Conservation (phyloP, 2,888 invertebrate species). For the Macropis europaea region DNA sequence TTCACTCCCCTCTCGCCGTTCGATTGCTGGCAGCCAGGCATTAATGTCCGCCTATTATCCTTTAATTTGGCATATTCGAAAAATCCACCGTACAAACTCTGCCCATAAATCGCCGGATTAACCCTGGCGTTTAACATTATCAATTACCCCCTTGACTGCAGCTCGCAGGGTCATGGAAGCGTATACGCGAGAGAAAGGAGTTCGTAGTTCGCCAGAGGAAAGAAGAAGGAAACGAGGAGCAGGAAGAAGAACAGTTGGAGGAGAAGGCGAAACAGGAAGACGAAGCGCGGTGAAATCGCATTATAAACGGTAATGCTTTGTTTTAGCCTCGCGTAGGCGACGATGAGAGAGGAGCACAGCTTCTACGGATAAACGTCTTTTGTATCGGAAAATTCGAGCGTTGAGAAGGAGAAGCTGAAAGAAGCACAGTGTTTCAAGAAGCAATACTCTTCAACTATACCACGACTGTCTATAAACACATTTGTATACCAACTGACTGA, state of each 20-base stretch:
- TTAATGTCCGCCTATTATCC: constrained; percentile 70
- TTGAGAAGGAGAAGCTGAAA: too few species aligned
- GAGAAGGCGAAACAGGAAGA: constrained; percentile 31
- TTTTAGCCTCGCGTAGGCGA: constrained; percentile 42
- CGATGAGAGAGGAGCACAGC: constrained; percentile 29
- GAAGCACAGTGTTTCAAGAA: too few species aligned
- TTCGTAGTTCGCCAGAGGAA: constrained; percentile 35
- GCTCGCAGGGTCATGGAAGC: constrained; percentile 30
- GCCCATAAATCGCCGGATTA: constrained; percentile 78
- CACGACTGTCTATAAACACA: too few species aligned
- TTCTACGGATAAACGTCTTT: neutral
- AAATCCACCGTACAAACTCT: constrained; percentile 69
- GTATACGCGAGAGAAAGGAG: constrained; percentile 36
- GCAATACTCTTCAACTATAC: too few species aligned
- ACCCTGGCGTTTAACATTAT: constrained; percentile 76
- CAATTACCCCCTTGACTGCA: constrained; percentile 72
- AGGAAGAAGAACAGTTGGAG: constrained; percentile 29
- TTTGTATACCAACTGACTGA: too few species aligned
- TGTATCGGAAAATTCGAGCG: neutral
- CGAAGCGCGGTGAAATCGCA: constrained; percentile 50
- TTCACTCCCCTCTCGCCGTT: constrained; percentile 23
- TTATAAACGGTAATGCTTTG: constrained; percentile 65
- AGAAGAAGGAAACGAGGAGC: constrained; percentile 18
- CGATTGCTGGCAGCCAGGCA: constrained; percentile 55
- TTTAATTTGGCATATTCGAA: constrained; percentile 67